Evolutionary conservation across 2,797 vertebrate genomes (phyloP).

Genomic region (Pseudochromis fuscus): DNA sequence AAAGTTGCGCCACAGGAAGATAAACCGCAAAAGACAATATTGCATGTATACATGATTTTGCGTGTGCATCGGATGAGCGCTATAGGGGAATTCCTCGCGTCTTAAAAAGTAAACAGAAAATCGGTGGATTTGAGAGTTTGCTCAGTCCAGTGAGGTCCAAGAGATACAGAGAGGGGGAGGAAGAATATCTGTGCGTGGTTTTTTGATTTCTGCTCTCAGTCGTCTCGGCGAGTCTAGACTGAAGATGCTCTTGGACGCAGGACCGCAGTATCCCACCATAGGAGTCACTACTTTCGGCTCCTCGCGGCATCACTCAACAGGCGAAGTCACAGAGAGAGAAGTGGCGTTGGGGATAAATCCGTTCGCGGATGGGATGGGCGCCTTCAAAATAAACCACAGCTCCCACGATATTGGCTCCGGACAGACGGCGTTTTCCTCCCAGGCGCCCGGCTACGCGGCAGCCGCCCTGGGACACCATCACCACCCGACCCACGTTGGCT

Average conservation of each 20-base stretch:
- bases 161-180: constrained; percentile 76
- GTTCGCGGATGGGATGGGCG: constrained; percentile 99
- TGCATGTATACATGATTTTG: constrained; percentile 93
- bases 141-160: constrained; percentile 76
- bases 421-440: constrained; percentile 97
- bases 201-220: constrained; percentile 86
- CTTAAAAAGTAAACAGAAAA: constrained; percentile 84
- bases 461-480: constrained; percentile 96
- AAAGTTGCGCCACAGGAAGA: constrained; percentile 99
- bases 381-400: constrained; percentile 99
- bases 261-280: constrained; percentile 98
- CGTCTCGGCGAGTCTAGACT: constrained; percentile 88
- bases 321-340: constrained; percentile 97
- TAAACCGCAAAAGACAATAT: constrained; percentile 99
- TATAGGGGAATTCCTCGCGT: constrained; percentile 81
- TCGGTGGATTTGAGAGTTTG: constrained; percentile 81
- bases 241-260: constrained; percentile 99
- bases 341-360: constrained; percentile 99
- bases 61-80: constrained; percentile 86
- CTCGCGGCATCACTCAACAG: constrained; percentile 97
- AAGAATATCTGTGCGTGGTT: constrained; percentile 83
- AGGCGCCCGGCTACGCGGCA: constrained; percentile 96
- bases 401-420: constrained; percentile 95
- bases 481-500: constrained; percentile 96
- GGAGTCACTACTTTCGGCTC: constrained; percentile 99